These are phyloP conservation scores for Cetoscarus ocellatus DNA, from an alignment of 2,797 vertebrate species.

Conservation along the genomic window DNA sequence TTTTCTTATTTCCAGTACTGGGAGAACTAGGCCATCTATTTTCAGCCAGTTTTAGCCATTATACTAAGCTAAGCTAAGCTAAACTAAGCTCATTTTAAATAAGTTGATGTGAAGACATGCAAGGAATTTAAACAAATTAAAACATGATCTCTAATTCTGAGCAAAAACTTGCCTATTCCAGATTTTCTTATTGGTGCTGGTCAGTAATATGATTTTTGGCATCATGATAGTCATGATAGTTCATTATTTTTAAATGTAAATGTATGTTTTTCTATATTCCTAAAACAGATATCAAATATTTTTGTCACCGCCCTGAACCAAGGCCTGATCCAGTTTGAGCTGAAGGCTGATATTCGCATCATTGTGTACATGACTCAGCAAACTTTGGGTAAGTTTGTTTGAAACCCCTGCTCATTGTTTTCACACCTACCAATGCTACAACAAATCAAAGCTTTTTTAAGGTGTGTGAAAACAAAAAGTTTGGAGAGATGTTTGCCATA, in stretches of 20 bases:
- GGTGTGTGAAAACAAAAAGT: slow-evolving; percentile 20
- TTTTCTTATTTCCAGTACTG: no score
- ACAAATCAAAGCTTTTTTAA: slow-evolving; percentile 19
- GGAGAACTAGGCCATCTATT: no score
- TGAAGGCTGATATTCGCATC: slow-evolving; percentile 92
- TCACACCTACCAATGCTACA: background rate
- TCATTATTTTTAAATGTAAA: background rate
- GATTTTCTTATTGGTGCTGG: no score
- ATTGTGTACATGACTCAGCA: slow-evolving; percentile 93
- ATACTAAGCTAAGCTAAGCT: no score
- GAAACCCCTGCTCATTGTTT: background rate
- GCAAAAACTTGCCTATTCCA: no score
- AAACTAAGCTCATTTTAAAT: no score
- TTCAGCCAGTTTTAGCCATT: no score
- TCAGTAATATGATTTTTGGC: no score
- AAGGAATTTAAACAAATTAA: no score
- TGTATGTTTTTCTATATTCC: background rate
- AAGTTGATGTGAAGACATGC: no score
- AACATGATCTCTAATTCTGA: no score
- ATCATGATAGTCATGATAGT: background rate
- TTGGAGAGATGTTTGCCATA: slow-evolving; percentile 9
- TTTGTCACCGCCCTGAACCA: slow-evolving; percentile 93
- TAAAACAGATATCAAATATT: slow-evolving; percentile 88
- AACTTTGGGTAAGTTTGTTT: slow-evolving; percentile 90
- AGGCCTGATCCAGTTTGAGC: slow-evolving; percentile 94